These are phyloP conservation scores for Sympetrum striolatum DNA, from an alignment of 2,888 invertebrate species.

Conservation along the genomic window DNA sequence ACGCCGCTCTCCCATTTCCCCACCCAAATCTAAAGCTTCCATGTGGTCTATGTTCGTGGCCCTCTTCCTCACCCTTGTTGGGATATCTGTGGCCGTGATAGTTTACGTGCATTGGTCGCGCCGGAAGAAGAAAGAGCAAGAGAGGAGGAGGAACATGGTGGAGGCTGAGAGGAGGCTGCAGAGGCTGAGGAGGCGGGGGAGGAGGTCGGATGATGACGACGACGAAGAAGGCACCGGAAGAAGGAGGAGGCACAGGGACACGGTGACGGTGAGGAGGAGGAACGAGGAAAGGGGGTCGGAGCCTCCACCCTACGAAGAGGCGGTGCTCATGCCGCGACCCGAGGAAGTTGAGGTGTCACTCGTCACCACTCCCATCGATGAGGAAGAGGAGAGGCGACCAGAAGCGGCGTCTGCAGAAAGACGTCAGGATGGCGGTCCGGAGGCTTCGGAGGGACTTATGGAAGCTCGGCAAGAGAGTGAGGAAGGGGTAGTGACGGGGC, in stretches of 20 bases:
- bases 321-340: conserved; percentile 75
- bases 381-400: conserved; percentile 53
- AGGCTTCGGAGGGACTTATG: conserved; percentile 54
- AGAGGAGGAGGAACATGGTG: neutral
- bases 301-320: conserved; percentile 80
- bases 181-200: conserved; percentile 53
- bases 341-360: conserved; percentile 55
- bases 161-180: neutral
- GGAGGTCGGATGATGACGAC: conserved; percentile 61
- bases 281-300: conserved; percentile 64
- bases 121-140: conserved; percentile 59
- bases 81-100: conserved; percentile 59
- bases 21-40: conserved; percentile 52
- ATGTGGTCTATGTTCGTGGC: conserved; percentile 49
- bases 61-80: conserved; percentile 54
- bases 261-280: conserved; percentile 71
- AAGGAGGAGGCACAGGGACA: conserved; percentile 62
- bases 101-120: conserved; percentile 65
- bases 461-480: conserved; percentile 45
- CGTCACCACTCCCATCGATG: conserved; percentile 51
- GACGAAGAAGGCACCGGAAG: conserved; percentile 61
- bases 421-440: conserved; percentile 54
- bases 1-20: conserved; percentile 58
- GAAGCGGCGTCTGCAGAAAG: conserved; percentile 54
- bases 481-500: neutral